Conservation (phyloP, 1,140 invertebrate species). For the Delia radicum region DNA sequence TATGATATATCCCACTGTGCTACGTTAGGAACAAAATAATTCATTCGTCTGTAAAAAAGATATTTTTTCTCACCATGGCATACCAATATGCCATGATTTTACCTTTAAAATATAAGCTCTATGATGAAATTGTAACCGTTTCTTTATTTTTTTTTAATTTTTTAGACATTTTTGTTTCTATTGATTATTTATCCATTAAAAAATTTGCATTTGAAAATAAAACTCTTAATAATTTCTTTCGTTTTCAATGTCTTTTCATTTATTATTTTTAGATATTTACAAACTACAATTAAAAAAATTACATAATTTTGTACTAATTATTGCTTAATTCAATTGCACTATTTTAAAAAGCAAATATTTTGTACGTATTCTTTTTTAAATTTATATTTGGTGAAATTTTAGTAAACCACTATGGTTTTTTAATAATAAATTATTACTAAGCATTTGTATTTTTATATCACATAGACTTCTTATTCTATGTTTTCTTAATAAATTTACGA, state of each 20-base stretch:
- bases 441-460: background rate
- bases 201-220: no score
- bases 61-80: no score
- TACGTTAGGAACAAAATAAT: no score
- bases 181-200: no score
- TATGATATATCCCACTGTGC: no score
- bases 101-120: no score
- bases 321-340: background rate
- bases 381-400: background rate
- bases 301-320: background rate
- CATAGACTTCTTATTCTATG: background rate
- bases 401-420: background rate
- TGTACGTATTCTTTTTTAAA: background rate
- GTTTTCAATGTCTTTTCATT: background rate
- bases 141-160: no score
- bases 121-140: no score
- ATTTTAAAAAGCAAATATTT: background rate
- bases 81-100: no score
- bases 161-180: background rate
- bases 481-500: slow-evolving; percentile 45
- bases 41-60: no score
- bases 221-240: no score
- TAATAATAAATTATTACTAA: background rate
- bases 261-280: background rate
- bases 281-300: background rate